Base-by-base conservation (phyloP, 2,888 invertebrate genomes). In the Amblyjoppa fuscipennis region DNA sequence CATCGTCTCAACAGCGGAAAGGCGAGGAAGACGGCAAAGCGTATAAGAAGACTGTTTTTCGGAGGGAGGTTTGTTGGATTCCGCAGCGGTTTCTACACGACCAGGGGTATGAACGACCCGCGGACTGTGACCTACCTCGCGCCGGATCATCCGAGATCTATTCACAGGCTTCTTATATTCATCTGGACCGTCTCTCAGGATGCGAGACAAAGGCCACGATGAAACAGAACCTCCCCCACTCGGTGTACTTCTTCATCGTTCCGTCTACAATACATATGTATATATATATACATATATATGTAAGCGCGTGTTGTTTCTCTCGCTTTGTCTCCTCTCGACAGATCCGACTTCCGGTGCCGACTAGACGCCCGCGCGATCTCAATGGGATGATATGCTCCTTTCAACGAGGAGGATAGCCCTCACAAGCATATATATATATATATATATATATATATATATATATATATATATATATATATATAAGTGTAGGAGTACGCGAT, bases 161-260 rank as follows among this genome's bases (percentile, higher is more conserved):
- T 94, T 94, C 93, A 90, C 85, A 88, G 86, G 81, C 88, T 90
- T 85, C 89, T 91, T 90, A 89, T 88, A 92, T 93, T 93, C 92
- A 93, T 90, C 91, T 88, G 85, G 89, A 83, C 89, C 70, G 79
- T 91, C 92, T 92, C 92, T 93, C 94, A 94, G 94, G 94, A 94
- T 93, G 92, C 93, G 93, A 93, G 93, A 94, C 94, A 94, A 94
- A 93, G 88, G 93, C 90, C 87, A 88, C 92, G 93, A 93, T 94
- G 93, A 94, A 94, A 93, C 93, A 93, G 92, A 93, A 93, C 91
- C 91, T 90, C 90, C 87, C 88, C 86, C 80, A 69, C 83, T 49
- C 34, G 51, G 31, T 64, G 31, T 64, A 64, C 64, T 64, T 49
- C 76, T 69, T 82, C 75, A 51, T 81, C 77, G 74, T 81, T 81